phyloP scores from a whole-genome alignment of 2,888 invertebrate species.

The Chydorus sphaericus region DNA sequence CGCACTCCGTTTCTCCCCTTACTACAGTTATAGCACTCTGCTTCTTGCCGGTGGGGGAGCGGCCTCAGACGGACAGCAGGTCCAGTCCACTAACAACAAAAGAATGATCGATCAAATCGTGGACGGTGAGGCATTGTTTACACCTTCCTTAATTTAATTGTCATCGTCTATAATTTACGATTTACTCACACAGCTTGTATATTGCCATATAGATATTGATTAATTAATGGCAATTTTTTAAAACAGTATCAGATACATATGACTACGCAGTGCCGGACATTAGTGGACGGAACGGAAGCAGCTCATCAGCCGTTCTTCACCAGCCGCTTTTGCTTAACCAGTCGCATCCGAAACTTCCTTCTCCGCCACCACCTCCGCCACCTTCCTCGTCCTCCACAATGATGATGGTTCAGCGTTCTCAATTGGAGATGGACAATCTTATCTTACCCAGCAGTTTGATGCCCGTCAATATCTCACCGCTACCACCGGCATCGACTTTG shows the following conservation, averaged over 20 bases:
- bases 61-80: no score
- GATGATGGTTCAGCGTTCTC: constrained; percentile 23
- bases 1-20: constrained; percentile 55
- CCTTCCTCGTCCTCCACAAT: constrained; percentile 25
- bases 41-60: constrained; percentile 38
- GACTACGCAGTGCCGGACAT: constrained; percentile 66
- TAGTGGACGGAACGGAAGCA: constrained; percentile 36
- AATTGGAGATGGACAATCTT: no score
- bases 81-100: no score
- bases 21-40: constrained; percentile 59
- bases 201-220: no score
- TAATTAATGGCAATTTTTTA: neutral
- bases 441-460: no score
- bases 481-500: no score
- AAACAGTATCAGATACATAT: constrained; percentile 30
- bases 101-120: no score
- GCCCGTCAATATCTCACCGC: no score
- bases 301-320: neutral
- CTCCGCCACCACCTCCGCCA: constrained; percentile 21
- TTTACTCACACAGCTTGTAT: no score
- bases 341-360: constrained; percentile 15
- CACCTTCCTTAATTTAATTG: no score
- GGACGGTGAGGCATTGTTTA: no score
- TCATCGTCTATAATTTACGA: no score
- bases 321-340: neutral